These are phyloP conservation scores for Varroa destructor DNA, from an alignment of 1,140 invertebrate genomes.

Conservation along the genomic window DNA sequence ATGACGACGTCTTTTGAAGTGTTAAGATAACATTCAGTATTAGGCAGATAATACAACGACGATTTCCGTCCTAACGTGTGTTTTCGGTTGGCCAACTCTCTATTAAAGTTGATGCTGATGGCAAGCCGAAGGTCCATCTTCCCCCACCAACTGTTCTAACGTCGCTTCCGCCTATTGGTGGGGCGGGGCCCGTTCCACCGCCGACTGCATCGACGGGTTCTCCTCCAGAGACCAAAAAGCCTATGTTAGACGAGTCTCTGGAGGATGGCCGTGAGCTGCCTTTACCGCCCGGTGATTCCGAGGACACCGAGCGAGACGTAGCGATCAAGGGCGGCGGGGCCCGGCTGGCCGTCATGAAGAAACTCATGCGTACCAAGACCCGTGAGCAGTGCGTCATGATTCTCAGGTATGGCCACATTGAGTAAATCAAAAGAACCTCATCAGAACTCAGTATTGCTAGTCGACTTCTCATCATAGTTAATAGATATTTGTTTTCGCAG, in stretches of 20 bases:
- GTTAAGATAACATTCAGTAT: no score
- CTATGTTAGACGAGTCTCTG: constrained; percentile 12
- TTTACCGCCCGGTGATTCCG: constrained; percentile 16
- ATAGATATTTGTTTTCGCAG: no score
- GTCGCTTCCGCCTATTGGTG: constrained; percentile 31
- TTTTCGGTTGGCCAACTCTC: no score
- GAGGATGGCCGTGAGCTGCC: constrained; percentile 8
- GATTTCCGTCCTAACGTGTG: no score
- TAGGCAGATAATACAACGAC: no score
- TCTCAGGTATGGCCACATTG: background rate
- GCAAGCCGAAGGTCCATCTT: constrained; percentile 32
- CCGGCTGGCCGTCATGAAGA: constrained; percentile 6
- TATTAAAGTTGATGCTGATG: constrained; percentile 23
- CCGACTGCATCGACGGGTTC: background rate
- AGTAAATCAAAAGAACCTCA: no score
- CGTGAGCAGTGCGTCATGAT: constrained; percentile 26
- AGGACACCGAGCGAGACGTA: constrained; percentile 18
- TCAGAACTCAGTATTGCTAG: no score
- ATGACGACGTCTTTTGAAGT: no score
- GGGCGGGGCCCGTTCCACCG: constrained; percentile 11
- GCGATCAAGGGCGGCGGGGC: constrained; percentile 20
- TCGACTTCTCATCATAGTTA: no score
- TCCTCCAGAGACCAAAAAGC: constrained; percentile 14
- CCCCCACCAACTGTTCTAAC: constrained; percentile 46
- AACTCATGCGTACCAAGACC: constrained; percentile 20